Evolutionary conservation across 1,140 invertebrate species (phyloP).

Genomic region (Conopomorpha cramerella): DNA sequence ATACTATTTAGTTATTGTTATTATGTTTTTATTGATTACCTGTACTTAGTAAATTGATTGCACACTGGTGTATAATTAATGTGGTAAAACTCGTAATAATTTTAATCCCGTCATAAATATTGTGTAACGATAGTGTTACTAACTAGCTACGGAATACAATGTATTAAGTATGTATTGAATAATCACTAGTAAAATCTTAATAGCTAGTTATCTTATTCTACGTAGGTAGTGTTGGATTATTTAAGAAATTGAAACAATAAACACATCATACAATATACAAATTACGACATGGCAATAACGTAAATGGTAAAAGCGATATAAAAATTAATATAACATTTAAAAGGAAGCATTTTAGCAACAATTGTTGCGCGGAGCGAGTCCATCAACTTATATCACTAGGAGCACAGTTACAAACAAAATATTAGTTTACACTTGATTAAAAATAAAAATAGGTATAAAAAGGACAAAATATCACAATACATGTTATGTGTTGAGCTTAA

Average conservation of each 20-base stretch:
- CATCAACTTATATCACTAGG: slow-evolving; percentile 5
- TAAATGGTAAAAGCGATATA: slow-evolving; percentile 41
- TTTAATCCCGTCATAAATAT: slow-evolving; percentile 15
- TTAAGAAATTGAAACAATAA: slow-evolving; percentile 34
- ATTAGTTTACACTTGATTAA: slow-evolving; percentile 29
- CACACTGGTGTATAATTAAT: slow-evolving; percentile 9
- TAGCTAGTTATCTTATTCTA: slow-evolving; percentile 32
- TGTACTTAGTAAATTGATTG: no score
- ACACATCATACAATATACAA: slow-evolving; percentile 22
- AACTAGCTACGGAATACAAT: slow-evolving; percentile 48
- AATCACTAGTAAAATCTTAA: slow-evolving; percentile 43
- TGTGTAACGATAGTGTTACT: slow-evolving; percentile 28
- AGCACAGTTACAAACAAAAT: slow-evolving; percentile 35
- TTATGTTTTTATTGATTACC: no score
- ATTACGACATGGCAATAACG: slow-evolving; percentile 32
- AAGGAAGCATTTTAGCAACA: slow-evolving; percentile 44
- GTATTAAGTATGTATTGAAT: slow-evolving; percentile 38
- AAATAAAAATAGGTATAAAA: slow-evolving; percentile 42
- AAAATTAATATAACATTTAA: slow-evolving; percentile 44
- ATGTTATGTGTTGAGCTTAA: slow-evolving; percentile 55
- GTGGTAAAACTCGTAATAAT: slow-evolving; percentile 19
- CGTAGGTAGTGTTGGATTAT: slow-evolving; percentile 36
- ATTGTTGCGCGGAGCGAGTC: slow-evolving; percentile 9
- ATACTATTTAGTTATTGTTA: no score
- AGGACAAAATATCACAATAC: slow-evolving; percentile 60